phyloP scores from a whole-genome alignment of 2,113 vertebrate genomes.

The Ailurus styani region DNA sequence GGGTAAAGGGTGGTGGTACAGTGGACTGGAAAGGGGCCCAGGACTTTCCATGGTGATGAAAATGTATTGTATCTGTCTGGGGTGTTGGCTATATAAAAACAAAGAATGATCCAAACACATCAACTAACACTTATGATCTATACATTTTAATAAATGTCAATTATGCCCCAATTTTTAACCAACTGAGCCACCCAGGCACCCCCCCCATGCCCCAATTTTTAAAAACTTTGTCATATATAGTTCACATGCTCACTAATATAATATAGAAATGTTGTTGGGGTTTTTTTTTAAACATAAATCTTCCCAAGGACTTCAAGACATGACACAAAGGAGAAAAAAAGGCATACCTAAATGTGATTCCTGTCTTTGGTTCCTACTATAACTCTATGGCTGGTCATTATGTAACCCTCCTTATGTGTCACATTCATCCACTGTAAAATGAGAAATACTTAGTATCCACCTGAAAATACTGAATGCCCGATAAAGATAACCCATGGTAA shows the following conservation, averaged over 20 bases:
- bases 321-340: background rate
- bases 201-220: too few species aligned
- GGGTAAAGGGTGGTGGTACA: background rate
- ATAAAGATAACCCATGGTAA: background rate
- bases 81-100: background rate
- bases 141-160: background rate
- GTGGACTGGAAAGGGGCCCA: background rate
- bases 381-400: background rate
- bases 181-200: too few species aligned
- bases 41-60: background rate
- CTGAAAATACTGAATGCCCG: background rate
- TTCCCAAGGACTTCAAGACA: background rate
- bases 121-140: background rate
- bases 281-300: background rate
- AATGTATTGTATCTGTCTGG: background rate
- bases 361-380: background rate
- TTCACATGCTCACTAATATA: background rate
- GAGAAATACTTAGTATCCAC: background rate
- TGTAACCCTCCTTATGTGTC: background rate
- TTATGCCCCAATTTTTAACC: background rate
- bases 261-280: background rate
- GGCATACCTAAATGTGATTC: background rate
- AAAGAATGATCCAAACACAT: background rate
- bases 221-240: background rate
- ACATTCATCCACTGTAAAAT: background rate